phyloP scores from a whole-genome alignment of 2,888 invertebrate species.

The Apocheima hispidaria region DNA sequence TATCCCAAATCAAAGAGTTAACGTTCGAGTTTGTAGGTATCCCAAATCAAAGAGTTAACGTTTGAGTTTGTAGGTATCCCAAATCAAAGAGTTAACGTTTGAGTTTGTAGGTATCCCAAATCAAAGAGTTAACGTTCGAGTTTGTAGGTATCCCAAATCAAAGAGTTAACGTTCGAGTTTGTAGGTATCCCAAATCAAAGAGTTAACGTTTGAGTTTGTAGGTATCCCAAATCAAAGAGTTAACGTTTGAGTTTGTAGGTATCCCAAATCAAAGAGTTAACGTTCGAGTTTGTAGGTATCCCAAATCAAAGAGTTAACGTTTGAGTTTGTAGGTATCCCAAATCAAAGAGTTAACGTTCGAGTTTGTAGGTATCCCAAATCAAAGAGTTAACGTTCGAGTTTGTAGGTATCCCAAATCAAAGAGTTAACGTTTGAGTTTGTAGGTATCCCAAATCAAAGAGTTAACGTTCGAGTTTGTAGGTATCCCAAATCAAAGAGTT shows the following conservation, averaged over 20 bases:
- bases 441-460: background rate
- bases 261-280: background rate
- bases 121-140: background rate
- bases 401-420: background rate
- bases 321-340: background rate
- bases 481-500: background rate
- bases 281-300: background rate
- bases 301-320: background rate
- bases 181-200: background rate
- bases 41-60: background rate
- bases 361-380: background rate
- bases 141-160: background rate
- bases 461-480: background rate
- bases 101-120: background rate
- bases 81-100: background rate
- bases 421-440: background rate
- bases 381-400: background rate
- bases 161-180: background rate
- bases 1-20: background rate
- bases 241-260: background rate
- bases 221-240: background rate
- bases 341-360: background rate
- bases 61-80: background rate
- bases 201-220: background rate
- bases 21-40: background rate